phyloP scores from a whole-genome alignment of 2,888 invertebrate genomes.

The Ophioninae sp. region DNA sequence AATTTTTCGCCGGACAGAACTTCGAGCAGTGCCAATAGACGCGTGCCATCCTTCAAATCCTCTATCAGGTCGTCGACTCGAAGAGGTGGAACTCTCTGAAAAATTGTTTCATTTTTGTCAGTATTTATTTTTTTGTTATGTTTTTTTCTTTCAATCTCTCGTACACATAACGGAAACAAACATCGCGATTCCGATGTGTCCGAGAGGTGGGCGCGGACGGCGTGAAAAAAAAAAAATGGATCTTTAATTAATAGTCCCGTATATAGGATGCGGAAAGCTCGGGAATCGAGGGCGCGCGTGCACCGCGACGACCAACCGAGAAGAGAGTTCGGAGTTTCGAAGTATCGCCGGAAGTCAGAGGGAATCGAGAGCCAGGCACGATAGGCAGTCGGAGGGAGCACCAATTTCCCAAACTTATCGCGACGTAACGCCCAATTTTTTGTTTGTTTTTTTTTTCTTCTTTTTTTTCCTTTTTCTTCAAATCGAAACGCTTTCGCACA shows the following conservation, averaged over 20 bases:
- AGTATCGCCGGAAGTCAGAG: conserved; percentile 73
- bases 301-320: conserved; percentile 11
- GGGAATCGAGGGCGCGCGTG: conserved; percentile 62
- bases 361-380: conserved; percentile 74
- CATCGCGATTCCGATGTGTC: conserved; percentile 10
- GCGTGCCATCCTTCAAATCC: conserved; percentile 97
- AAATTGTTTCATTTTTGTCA: conserved; percentile 27
- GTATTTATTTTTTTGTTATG: neutral
- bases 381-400: conserved; percentile 41
- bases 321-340: conserved; percentile 71
- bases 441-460: too few relatives aligned
- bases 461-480: too few relatives aligned
- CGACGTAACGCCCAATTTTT: too few relatives aligned
- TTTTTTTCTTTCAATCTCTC: conserved; percentile 18
- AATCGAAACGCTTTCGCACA: too few relatives aligned
- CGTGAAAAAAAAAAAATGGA: neutral
- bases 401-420: conserved; percentile 64
- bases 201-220: neutral
- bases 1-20: conserved; percentile 97
- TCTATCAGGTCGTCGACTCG: conserved; percentile 97
- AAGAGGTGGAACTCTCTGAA: conserved; percentile 95
- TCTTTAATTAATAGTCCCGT: conserved; percentile 13
- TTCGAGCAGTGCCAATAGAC: conserved; percentile 95
- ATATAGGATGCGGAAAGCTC: conserved; percentile 13
- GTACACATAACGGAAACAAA: neutral